phyloP scores from a whole-genome alignment of 2,888 invertebrate genomes.

The Melieria omissa region DNA sequence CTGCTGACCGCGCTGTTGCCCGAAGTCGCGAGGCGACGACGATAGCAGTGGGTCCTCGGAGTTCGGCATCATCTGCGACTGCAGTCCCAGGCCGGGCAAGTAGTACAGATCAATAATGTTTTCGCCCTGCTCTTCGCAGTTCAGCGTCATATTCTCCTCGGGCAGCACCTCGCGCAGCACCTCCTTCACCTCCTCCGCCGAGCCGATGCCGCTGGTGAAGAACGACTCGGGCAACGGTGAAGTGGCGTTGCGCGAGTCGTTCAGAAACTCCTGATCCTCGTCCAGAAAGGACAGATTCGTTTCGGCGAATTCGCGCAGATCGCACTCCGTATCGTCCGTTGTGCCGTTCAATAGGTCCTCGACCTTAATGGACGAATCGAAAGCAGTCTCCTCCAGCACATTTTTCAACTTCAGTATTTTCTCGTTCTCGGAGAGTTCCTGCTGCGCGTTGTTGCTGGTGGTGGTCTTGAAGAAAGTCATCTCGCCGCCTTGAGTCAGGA shows the following conservation, averaged over 20 bases:
- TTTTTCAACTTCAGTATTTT: constrained; percentile 65
- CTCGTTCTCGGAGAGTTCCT: constrained; percentile 61
- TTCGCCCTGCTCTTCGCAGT: constrained; percentile 59
- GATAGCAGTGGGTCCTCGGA: constrained; percentile 87
- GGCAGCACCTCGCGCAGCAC: constrained; percentile 86
- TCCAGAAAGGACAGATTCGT: constrained; percentile 66
- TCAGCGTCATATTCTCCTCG: constrained; percentile 74
- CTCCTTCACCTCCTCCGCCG: constrained; percentile 87
- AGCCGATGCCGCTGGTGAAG: constrained; percentile 83
- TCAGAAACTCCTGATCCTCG: constrained; percentile 68
- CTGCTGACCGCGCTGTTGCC: constrained; percentile 53
- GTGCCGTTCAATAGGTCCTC: constrained; percentile 62
- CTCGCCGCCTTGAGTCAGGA: constrained; percentile 54
- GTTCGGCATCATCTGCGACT: constrained; percentile 88
- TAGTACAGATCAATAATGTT: constrained; percentile 67
- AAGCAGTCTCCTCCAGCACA: constrained; percentile 62
- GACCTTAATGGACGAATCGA: constrained; percentile 62
- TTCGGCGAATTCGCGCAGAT: constrained; percentile 64
- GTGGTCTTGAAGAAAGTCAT: constrained; percentile 57
- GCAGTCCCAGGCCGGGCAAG: constrained; percentile 69
- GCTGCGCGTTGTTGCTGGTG: constrained; percentile 45
- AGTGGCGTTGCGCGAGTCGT: constrained; percentile 78
- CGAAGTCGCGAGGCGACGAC: constrained; percentile 85
- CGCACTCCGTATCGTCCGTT: constrained; percentile 61
- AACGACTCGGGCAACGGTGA: constrained; percentile 86